Conservation (phyloP, 2,797 vertebrate species). For the Sandelia bainsii region DNA sequence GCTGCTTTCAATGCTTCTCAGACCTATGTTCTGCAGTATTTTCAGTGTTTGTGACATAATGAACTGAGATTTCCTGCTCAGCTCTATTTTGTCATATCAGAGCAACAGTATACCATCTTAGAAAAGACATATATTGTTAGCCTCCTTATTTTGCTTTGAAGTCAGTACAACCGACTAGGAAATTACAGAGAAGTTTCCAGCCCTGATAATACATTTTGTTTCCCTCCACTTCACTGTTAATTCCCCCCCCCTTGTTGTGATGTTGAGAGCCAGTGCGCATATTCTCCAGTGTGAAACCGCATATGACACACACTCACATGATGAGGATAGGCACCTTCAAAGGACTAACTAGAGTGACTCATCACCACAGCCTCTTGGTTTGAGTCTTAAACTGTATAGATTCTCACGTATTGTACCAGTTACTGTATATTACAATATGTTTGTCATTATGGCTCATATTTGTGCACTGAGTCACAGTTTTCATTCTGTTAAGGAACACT, state of each 20-base stretch:
- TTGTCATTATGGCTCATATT: constrained; percentile 4
- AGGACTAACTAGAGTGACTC: constrained; percentile 68
- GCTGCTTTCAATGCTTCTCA: not conserved
- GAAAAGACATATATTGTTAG: constrained; percentile 1
- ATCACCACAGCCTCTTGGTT: constrained; percentile 66
- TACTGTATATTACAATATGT: constrained; percentile 40
- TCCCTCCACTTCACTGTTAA: constrained; percentile 48
- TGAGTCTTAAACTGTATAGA: constrained; percentile 26
- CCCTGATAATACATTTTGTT: constrained; percentile 32
- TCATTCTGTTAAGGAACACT: not conserved
- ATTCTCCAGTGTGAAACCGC: constrained; percentile 58
- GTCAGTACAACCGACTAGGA: constrained; percentile 50
- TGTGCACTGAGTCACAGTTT: not conserved
- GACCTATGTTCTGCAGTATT: not conserved
- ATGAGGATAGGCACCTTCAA: constrained; percentile 64
- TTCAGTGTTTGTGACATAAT: constrained; percentile 11
- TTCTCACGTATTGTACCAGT: constrained; percentile 41
- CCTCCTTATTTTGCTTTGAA: constrained; percentile 33
- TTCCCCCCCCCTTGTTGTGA: constrained; percentile 33
- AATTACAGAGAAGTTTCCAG: constrained; percentile 67
- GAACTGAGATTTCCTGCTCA: constrained; percentile 32
- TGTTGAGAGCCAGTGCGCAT: constrained; percentile 28
- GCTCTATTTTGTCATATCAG: not conserved
- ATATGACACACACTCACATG: constrained; percentile 71
- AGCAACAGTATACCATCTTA: constrained; percentile 4